These are phyloP conservation scores for Huso huso DNA, from an alignment of 2,797 vertebrate genomes.

Conservation along the genomic window DNA sequence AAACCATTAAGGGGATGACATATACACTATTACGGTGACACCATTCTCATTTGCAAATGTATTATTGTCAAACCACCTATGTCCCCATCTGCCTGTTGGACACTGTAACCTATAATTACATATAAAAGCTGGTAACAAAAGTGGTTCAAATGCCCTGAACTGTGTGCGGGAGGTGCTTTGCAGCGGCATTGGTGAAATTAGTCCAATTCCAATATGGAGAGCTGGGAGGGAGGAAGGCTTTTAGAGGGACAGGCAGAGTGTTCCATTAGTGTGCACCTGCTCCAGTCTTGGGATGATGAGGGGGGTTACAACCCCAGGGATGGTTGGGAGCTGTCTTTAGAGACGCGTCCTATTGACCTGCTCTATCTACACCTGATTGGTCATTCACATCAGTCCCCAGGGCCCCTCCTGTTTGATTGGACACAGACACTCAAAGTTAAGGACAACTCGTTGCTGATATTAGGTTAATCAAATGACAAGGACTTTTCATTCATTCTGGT, in stretches of 20 bases:
- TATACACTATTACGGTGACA: background rate
- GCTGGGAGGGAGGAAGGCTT: background rate
- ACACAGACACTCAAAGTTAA: too few species aligned
- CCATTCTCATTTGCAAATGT: background rate
- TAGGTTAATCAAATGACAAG: too few species aligned
- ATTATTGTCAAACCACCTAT: background rate
- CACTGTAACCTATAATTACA: background rate
- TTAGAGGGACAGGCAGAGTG: background rate
- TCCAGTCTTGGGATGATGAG: background rate
- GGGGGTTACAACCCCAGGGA: too few species aligned
- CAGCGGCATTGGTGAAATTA: conserved; percentile 4
- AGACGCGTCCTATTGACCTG: too few species aligned
- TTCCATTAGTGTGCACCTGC: conserved; percentile 1
- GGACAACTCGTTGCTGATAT: too few species aligned
- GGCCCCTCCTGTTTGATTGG: too few species aligned
- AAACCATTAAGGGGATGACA: background rate
- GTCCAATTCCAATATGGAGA: background rate
- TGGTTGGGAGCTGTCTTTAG: too few species aligned
- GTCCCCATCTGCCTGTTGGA: background rate
- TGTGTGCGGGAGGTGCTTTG: background rate
- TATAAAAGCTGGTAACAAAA: background rate
- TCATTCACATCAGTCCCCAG: too few species aligned
- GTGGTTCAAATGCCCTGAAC: background rate
- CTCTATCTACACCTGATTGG: too few species aligned
- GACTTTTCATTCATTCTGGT: too few species aligned